phyloP scores from a whole-genome alignment of 2,113 vertebrate genomes.

The Crotophaga sulcirostris region DNA sequence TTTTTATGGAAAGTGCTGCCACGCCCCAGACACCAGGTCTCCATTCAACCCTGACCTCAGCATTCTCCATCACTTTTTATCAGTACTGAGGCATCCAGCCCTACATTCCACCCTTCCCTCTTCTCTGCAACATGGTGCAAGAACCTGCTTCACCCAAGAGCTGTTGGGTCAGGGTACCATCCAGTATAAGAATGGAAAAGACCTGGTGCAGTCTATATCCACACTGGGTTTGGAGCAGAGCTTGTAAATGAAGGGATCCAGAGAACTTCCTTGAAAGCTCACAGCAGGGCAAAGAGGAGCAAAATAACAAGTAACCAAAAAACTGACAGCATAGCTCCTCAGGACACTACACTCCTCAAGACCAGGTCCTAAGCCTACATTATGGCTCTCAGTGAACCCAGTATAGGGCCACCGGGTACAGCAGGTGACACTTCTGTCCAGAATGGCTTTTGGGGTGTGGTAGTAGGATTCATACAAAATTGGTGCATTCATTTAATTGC shows the following conservation, averaged over 20 bases:
- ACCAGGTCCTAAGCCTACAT: rapidly evolving
- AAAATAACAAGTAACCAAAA: rapidly evolving
- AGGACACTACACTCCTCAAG: not conserved
- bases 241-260: not conserved
- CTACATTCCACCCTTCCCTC: too few species aligned
- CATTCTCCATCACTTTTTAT: not conserved
- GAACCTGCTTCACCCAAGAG: not conserved
- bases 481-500: not conserved
- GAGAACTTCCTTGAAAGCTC: not conserved
- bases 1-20: not conserved
- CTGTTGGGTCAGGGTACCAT: not conserved
- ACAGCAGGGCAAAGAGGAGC: not conserved
- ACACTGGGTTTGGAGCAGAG: not conserved
- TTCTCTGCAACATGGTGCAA: not conserved
- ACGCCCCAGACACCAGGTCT: too few species aligned
- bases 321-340: rapidly evolving
- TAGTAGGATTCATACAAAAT: not conserved
- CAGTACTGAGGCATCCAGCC: not conserved
- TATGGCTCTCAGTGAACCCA: rapidly evolving
- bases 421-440: not conserved
- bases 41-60: too few species aligned
- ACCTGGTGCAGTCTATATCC: not conserved
- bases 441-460: rapidly evolving
- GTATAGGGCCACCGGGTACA: not conserved
- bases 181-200: not conserved